These are phyloP conservation scores for Phenganax subtilis DNA, from an alignment of 92 coral and sea anemone species.

Conservation along the genomic window DNA sequence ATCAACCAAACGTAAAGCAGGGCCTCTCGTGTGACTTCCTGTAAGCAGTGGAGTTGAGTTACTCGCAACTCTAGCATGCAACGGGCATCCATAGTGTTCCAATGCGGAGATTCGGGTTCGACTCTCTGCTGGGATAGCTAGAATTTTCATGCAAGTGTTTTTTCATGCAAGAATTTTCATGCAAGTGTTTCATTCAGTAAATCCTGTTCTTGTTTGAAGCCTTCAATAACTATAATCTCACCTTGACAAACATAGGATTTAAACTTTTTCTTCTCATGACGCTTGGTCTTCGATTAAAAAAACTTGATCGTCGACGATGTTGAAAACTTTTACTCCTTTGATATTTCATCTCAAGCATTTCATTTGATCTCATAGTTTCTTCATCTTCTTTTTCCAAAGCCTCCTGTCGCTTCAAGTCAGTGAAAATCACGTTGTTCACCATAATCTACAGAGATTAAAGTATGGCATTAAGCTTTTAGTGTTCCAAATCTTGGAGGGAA, in stretches of 20 bases:
- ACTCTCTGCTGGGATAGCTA: too few species aligned
- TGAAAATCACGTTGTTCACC: constrained; percentile 37
- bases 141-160: too few species aligned
- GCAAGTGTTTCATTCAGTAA: too few species aligned
- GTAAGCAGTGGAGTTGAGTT: too few species aligned
- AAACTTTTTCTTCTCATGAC: constrained; percentile 31
- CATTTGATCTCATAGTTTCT: not conserved
- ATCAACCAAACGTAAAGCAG: too few species aligned
- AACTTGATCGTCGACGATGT: constrained; percentile 37
- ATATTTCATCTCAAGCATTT: not conserved
- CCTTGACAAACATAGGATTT: constrained; percentile 34
- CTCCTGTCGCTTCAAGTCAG: constrained; percentile 30
- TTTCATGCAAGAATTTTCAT: too few species aligned
- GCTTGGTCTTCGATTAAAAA: constrained; percentile 7
- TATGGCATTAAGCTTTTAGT: not conserved
- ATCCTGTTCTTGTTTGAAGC: not conserved
- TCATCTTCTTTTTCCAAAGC: constrained; percentile 28
- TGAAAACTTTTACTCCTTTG: constrained; percentile 16
- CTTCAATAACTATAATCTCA: not conserved
- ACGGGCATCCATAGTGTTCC: too few species aligned
- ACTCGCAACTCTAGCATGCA: too few species aligned
- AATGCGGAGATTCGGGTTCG: too few species aligned
- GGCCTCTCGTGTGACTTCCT: too few species aligned
- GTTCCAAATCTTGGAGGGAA: not conserved
- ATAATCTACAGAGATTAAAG: constrained; percentile 4